Evolutionary conservation across 2,797 vertebrate genomes (phyloP).

Genomic region (Peromyscus attwateri): DNA sequence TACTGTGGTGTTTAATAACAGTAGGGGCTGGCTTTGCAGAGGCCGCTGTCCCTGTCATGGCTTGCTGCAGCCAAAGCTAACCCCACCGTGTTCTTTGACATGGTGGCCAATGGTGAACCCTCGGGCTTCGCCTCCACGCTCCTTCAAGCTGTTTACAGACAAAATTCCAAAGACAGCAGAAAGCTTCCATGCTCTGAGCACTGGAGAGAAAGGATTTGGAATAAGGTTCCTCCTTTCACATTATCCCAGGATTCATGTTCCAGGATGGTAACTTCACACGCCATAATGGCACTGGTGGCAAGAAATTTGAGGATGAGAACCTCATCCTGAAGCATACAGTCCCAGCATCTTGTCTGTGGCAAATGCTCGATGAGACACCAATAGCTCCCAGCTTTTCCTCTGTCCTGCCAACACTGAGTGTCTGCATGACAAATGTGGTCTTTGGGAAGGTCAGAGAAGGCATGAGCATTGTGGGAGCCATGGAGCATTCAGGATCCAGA

Average conservation of each 20-base stretch:
- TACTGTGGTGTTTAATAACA: background rate
- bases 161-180: background rate
- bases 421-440: too few relatives aligned
- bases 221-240: background rate
- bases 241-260: background rate
- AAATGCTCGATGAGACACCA: background rate
- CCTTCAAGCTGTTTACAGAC: background rate
- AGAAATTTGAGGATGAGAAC: background rate
- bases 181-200: background rate
- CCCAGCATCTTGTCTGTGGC: too few relatives aligned
- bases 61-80: too few relatives aligned
- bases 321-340: background rate
- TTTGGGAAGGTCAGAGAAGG: background rate
- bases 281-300: background rate
- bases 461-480: too few relatives aligned
- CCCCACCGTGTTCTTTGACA: background rate
- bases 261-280: background rate
- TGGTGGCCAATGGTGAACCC: too few relatives aligned
- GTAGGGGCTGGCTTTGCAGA: background rate
- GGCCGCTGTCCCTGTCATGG: background rate
- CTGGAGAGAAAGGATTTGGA: background rate
- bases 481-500: too few relatives aligned
- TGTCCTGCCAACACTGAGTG: background rate
- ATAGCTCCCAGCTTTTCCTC: background rate
- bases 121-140: background rate